A percentile compares a stretch with the other conserved stretches of the same genome.
Conservation (phyloP, 1,140 invertebrate genomes). For the Mactra quadrangularis region DNA sequence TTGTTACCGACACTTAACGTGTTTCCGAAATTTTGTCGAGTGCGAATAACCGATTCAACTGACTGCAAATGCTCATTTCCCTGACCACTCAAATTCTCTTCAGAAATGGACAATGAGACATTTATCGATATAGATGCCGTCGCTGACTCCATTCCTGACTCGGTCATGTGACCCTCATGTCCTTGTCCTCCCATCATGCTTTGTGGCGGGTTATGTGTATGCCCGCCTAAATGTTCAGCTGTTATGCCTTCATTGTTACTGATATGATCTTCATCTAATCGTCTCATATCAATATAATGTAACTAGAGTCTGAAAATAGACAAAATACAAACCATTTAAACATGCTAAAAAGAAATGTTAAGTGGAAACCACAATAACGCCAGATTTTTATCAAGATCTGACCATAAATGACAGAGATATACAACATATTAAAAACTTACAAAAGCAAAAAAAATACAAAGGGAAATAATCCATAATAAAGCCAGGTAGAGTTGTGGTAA, state of each 20-base stretch:
- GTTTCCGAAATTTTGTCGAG: constrained; percentile 3
- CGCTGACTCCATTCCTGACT: constrained; percentile 40
- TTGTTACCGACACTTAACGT: constrained; percentile 38
- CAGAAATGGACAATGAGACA: constrained; percentile 36
- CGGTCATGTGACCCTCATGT: constrained; percentile 37
- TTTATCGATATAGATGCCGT: constrained; percentile 35
- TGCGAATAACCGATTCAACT: constrained; percentile 7
- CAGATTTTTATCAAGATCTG: no score
- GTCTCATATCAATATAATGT: constrained; percentile 44
- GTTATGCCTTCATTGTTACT: constrained; percentile 54
- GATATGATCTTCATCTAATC: constrained; percentile 41
- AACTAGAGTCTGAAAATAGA: no score
- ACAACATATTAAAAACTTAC: no score
- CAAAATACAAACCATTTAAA: no score
- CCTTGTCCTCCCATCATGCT: constrained; percentile 57
- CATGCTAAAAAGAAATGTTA: no score
- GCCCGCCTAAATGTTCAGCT: constrained; percentile 32
- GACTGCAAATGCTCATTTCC: not conserved
- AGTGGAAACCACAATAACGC: no score
- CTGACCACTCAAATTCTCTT: constrained; percentile 9
- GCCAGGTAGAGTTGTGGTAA: no score
- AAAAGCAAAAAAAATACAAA: no score
- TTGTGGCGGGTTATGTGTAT: constrained; percentile 23
- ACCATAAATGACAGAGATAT: no score
- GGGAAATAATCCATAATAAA: no score